Conservation (phyloP, 1,140 invertebrate genomes). For the Bombus superbus region DNA sequence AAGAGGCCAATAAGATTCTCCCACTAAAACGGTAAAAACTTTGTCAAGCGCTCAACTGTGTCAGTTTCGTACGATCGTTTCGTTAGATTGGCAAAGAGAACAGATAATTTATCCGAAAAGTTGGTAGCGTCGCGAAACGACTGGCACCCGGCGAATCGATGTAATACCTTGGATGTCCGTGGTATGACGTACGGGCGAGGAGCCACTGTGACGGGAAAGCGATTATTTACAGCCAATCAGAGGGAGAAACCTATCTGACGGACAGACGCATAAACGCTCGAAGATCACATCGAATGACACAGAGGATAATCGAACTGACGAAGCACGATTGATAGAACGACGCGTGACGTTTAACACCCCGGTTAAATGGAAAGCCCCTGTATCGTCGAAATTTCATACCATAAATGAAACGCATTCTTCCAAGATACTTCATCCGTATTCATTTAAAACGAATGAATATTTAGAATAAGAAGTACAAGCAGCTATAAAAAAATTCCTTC, state of each 20-base stretch:
- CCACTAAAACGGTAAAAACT: not conserved
- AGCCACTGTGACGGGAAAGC: not conserved
- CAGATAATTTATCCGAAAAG: conserved; percentile 13
- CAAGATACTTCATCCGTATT: not conserved
- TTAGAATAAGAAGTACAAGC: not conserved
- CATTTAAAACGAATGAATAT: not conserved
- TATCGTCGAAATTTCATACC: not conserved
- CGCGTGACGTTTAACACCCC: not conserved
- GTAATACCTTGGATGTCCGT: conserved; percentile 33
- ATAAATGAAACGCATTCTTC: not conserved
- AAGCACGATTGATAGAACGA: conserved; percentile 50
- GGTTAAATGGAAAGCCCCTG: not conserved
- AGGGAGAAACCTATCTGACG: conserved; percentile 34
- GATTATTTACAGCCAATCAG: conserved; percentile 57
- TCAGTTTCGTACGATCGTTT: not conserved
- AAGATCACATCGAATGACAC: conserved; percentile 42
- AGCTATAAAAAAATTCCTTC: too few relatives aligned
- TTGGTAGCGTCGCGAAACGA: not conserved
- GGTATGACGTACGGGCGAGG: conserved; percentile 23
- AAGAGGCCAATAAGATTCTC: not conserved
- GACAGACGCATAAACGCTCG: conserved; percentile 37
- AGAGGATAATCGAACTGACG: conserved; percentile 54
- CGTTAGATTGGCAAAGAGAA: not conserved
- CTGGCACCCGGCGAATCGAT: conserved; percentile 7
- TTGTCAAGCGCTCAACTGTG: not conserved